Conservation (phyloP, 2,888 invertebrate species). For the Troides aeacus region DNA sequence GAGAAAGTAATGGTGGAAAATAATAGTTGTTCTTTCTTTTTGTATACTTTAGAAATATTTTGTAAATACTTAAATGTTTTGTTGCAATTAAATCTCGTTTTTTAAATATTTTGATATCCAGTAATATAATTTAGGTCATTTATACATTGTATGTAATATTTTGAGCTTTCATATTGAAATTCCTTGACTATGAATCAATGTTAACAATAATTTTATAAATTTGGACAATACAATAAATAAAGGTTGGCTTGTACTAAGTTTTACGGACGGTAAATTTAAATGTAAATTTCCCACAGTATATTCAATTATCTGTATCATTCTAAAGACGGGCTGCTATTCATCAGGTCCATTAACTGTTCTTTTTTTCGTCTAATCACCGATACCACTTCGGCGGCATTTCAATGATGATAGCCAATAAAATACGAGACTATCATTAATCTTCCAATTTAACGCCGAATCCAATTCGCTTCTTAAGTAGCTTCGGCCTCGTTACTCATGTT, state of each 20-base stretch:
- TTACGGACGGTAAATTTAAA: background rate
- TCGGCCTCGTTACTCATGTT: slow-evolving; percentile 21
- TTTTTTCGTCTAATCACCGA: slow-evolving; percentile 17
- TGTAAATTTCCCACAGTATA: slow-evolving; percentile 6
- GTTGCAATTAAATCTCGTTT: background rate
- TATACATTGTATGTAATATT: background rate
- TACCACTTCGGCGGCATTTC: background rate
- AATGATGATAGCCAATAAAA: slow-evolving; percentile 21
- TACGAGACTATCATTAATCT: slow-evolving; percentile 27
- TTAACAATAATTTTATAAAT: background rate
- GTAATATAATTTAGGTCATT: no score
- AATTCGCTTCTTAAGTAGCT: slow-evolving; percentile 22
- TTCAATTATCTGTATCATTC: slow-evolving; percentile 13
- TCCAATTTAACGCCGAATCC: slow-evolving; percentile 27
- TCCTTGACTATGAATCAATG: background rate
- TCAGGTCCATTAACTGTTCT: slow-evolving; percentile 13
- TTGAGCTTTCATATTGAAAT: background rate
- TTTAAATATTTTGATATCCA: background rate
- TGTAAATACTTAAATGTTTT: background rate
- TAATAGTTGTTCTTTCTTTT: background rate
- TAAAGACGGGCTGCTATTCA: background rate
- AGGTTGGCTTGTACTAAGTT: background rate
- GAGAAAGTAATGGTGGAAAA: slow-evolving; percentile 8
- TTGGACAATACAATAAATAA: background rate
- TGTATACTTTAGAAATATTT: background rate